Base-by-base conservation (phyloP, 2,113 vertebrate genomes). In the Cyanoderma ruficeps region DNA sequence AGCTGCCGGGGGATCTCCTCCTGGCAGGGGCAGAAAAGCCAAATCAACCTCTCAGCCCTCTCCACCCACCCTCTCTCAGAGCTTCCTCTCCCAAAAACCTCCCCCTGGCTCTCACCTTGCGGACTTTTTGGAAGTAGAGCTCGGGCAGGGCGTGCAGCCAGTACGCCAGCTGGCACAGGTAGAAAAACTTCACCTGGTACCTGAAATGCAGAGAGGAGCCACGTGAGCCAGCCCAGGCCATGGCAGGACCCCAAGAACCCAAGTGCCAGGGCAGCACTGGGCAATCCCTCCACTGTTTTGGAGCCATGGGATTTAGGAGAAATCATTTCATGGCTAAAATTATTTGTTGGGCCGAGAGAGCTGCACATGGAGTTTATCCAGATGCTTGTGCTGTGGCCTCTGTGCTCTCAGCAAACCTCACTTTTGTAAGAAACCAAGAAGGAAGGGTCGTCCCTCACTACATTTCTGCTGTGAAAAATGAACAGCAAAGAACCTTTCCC, bases 151-250 rank as follows among this genome's bases (percentile, higher is more conserved):
- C 98, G 0, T 99, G 99, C 68, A 99, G 97, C 99, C 99, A 99
- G 96, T 99, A 99, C 0, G 99, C 99, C 96, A 99, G 93, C 98
- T 99, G 99, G 90, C 98, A 99, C 94, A 99, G 97, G 98, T 99
- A 99, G 98, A 99, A 99, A 79, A 99, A 99, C 98, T 99, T 99
- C 97, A 99, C 99, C 98, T 99, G 99, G 97, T 99, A 99, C 95
- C 99, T 99, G 93, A 72, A 96, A 95, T 8, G 47, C 28, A 94
- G 67, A 67, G 77, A 94, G 0, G 11, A 83, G 65, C 50, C 17
- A 3, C 0, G 0, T 72, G 77, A 89, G 80, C 50, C 31, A 85
- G 41, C 6, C 39, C 9, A 8, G 50, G 46, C 19, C 33, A 39
- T 0, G 18, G 42, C 37, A 68, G 18, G n/a, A 77, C 37, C 61